Evolutionary conservation across 2,797 vertebrate genomes (phyloP).

Genomic region (Anas flavirostris): DNA sequence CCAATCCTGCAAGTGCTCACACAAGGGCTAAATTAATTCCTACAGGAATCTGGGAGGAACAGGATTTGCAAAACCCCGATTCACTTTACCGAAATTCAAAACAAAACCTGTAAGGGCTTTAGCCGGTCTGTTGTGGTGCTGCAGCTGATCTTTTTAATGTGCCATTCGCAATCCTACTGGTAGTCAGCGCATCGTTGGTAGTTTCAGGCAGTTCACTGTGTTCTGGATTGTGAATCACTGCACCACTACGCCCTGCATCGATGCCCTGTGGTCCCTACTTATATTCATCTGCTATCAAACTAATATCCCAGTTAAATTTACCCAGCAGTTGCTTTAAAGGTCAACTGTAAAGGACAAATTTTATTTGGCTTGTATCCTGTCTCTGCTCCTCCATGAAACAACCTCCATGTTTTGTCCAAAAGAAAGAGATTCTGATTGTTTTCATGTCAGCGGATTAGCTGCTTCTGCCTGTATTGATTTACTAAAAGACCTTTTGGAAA

Average conservation of each 20-base stretch:
- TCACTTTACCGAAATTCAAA: background rate
- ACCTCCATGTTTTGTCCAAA: slow-evolving; percentile 12
- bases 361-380: slow-evolving; percentile 42
- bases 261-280: background rate
- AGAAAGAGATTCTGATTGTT: slow-evolving; percentile 24
- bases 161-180: background rate
- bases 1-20: background rate
- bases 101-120: background rate
- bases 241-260: background rate
- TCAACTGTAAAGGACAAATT: slow-evolving; percentile 52
- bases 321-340: slow-evolving; percentile 45
- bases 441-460: slow-evolving; percentile 37
- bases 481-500: slow-evolving; percentile 5
- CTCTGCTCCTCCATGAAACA: background rate
- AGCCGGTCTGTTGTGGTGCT: background rate
- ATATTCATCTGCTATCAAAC: background rate
- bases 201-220: background rate
- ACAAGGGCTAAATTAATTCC: background rate
- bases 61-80: background rate
- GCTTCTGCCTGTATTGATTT: slow-evolving; percentile 3
- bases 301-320: slow-evolving; percentile 25
- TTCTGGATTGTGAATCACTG: background rate
- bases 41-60: background rate
- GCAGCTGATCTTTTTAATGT: background rate
- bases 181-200: background rate